These are phyloP conservation scores for Aplocera efformata DNA, from an alignment of 2,888 invertebrate species.

Conservation along the genomic window DNA sequence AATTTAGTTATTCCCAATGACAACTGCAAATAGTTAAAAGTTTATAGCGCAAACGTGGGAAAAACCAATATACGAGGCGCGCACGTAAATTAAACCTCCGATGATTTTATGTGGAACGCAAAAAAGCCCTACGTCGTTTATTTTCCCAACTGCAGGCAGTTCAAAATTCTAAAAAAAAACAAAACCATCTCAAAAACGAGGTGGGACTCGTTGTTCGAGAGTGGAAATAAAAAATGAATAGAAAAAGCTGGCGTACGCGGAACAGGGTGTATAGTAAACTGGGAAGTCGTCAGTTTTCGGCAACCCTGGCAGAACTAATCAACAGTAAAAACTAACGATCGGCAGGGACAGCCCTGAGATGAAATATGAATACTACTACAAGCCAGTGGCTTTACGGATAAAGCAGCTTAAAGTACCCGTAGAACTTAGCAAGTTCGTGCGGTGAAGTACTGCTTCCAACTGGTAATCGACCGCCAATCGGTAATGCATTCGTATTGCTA, in stretches of 20 bases:
- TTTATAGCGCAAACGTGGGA: no score
- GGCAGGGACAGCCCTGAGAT: conserved; percentile 20
- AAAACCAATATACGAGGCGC: conserved; percentile 1
- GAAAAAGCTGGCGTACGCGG: conserved; percentile 13
- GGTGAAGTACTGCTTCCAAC: no score
- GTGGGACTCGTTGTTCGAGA: conserved; percentile 10
- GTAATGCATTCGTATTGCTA: no score
- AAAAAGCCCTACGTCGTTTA: conserved; percentile 2
- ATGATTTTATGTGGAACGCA: conserved; percentile 8
- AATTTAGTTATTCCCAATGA: no score
- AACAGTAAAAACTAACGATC: conserved; percentile 43
- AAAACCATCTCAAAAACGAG: conserved; percentile 9
- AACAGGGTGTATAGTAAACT: conserved; percentile 7
- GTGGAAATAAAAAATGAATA: conserved; percentile 22
- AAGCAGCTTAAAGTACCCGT: not conserved
- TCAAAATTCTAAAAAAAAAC: conserved; percentile 16
- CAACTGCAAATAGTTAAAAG: no score
- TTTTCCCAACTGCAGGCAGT: conserved; percentile 15
- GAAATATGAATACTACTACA: conserved; percentile 30
- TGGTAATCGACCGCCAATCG: no score
- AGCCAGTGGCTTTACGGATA: not conserved
- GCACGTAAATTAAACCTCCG: conserved; percentile 1
- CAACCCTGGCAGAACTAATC: conserved; percentile 41
- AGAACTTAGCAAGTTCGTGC: no score
- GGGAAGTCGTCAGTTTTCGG: conserved; percentile 28